Evolutionary conservation across 2,113 vertebrate species (phyloP).

Genomic region (Pseudorhombus dupliciocellatus): DNA sequence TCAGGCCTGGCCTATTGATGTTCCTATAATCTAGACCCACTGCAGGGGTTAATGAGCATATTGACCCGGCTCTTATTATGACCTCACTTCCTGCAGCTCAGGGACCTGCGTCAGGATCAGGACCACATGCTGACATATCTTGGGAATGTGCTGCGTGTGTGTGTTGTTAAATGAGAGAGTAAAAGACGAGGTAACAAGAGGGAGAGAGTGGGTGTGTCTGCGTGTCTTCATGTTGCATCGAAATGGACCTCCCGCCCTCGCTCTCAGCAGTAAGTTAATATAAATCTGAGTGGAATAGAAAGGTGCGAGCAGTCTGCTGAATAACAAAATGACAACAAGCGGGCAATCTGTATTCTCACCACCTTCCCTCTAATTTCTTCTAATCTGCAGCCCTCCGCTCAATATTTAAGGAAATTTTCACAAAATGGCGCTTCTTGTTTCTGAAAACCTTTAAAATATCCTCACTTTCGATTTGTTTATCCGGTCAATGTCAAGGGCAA

Average conservation of each 20-base stretch:
- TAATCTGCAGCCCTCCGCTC: slow-evolving; percentile 35
- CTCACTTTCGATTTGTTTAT: slow-evolving; percentile 53
- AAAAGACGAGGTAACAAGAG: slow-evolving; percentile 17
- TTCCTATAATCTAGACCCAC: slow-evolving; percentile 68
- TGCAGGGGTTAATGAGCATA: slow-evolving; percentile 74
- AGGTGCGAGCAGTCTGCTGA: slow-evolving; percentile 53
- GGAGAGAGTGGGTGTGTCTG: slow-evolving; percentile 24
- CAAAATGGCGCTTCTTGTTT: slow-evolving; percentile 50
- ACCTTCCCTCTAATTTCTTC: slow-evolving; percentile 47
- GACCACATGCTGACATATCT: slow-evolving; percentile 49
- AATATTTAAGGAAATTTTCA: slow-evolving; percentile 43
- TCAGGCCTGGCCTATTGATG: slow-evolving; percentile 66
- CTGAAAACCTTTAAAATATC: slow-evolving; percentile 13
- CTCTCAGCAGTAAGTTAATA: slow-evolving; percentile 47
- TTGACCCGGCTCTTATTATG: slow-evolving; percentile 71
- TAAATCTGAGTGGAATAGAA: slow-evolving; percentile 67
- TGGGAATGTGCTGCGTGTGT: slow-evolving; percentile 44
- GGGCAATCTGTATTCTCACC: slow-evolving; percentile 60
- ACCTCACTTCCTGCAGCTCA: slow-evolving; percentile 75
- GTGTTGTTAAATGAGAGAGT: slow-evolving; percentile 24
- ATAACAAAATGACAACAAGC: slow-evolving; percentile 62
- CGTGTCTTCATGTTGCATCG: slow-evolving; percentile 55
- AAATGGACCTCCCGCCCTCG: slow-evolving; percentile 68
- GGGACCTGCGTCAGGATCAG: slow-evolving; percentile 29
- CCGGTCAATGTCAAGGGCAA: slow-evolving; percentile 67